Evolutionary conservation across 1,140 invertebrate genomes (phyloP), one percentile per base, ranked within the genome.

Genomic region (Plutomurus gul): DNA sequence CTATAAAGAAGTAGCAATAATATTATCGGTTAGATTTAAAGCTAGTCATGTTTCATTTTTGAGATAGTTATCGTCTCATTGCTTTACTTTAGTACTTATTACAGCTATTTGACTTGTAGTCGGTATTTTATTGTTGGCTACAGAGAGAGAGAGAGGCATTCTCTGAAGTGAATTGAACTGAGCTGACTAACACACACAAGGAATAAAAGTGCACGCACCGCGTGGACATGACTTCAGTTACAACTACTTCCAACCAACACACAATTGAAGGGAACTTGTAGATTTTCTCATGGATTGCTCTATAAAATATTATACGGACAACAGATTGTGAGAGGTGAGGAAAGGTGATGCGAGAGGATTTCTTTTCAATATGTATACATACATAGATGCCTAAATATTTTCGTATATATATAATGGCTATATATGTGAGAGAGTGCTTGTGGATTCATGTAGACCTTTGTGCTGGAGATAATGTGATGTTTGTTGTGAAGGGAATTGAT

Each of bases 241-340:
- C 3, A 36, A 30, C 36, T 65, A 65, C 56, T 65, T n/a, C n/a
- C n/a, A n/a, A n/a, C n/a, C n/a, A n/a, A n/a, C n/a, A n/a, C n/a
- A 18, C 30, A 65, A 60, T 2, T n/a, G 27, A 33, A 33, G 10
- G 16, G 56, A 65, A n/a, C 27, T 25, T 65, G 56, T 27, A 36
- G 56, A 36, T 65, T 65, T 65, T 65, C 56, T 65, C 56, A 65
- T 36, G 56, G 51, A 36, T 65, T 16, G 1, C 56, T 65, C 16
- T 33, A 65, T 65, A 30, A 43, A 43, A 43, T 43, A n/a, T 43
- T 43, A 2, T 1, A 36, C 3, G 16, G 27, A 56, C 4, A 30
- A 30, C 27, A 56, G 51, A 65, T 27, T 1, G 56, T n/a, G n/a
- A 36, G 56, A 33, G 27, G 30, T 36, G 56, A 65, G 18, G 27